phyloP scores from a whole-genome alignment of 2,113 vertebrate species.

The Ailuropoda melanoleuca region DNA sequence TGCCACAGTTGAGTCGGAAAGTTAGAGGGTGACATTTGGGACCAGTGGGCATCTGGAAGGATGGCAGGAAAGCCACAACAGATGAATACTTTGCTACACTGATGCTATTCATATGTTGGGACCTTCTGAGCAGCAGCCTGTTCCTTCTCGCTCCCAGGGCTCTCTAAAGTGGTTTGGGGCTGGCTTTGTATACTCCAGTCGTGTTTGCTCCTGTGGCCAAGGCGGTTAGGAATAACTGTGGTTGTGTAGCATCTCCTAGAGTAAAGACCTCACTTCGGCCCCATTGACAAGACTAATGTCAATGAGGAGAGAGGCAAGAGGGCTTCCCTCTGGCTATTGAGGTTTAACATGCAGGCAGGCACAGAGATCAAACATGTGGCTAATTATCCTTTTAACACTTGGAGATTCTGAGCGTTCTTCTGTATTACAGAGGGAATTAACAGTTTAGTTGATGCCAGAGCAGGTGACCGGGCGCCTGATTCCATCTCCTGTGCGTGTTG shows the following conservation, averaged over 20 bases:
- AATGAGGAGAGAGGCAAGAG: slow-evolving; percentile 69
- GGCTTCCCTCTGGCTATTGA: slow-evolving; percentile 73
- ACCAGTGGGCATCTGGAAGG: slow-evolving; percentile 37
- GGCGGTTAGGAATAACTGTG: slow-evolving; percentile 78
- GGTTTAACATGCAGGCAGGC: slow-evolving; percentile 77
- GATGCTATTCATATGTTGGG: slow-evolving; percentile 48
- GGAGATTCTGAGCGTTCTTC: slow-evolving; percentile 45
- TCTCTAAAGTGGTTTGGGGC: slow-evolving; percentile 80
- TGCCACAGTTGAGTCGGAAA: slow-evolving; percentile 40
- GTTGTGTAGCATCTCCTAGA: slow-evolving; percentile 77
- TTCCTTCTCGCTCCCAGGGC: slow-evolving; percentile 67
- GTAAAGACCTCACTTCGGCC: slow-evolving; percentile 77
- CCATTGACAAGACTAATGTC: slow-evolving; percentile 75
- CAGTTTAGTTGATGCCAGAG: slow-evolving; percentile 60
- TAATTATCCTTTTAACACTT: slow-evolving; percentile 82
- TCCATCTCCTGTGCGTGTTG: not conserved
- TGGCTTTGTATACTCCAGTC: slow-evolving; percentile 65
- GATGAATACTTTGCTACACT: not conserved
- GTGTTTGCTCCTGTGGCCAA: slow-evolving; percentile 69
- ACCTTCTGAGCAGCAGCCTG: slow-evolving; percentile 65
- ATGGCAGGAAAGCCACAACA: slow-evolving; percentile 49
- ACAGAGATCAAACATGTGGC: slow-evolving; percentile 75
- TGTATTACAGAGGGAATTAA: slow-evolving; percentile 64
- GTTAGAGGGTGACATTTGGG: slow-evolving; percentile 36
- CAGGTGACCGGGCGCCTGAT: not conserved